Base-by-base conservation (phyloP, 2,113 vertebrate species). In the Alouatta palliata region DNA sequence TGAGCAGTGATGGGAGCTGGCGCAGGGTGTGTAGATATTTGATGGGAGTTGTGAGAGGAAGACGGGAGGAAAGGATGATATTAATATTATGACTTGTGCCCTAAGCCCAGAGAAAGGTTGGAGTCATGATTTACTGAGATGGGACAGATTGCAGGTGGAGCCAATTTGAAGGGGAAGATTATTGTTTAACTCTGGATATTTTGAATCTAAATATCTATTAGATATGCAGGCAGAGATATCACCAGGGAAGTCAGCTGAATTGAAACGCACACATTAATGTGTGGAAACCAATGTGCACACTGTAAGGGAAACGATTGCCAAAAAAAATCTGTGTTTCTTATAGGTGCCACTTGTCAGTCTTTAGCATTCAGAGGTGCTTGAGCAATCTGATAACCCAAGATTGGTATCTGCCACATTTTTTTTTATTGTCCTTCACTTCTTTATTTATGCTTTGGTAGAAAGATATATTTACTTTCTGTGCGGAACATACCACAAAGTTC, bases 351-450 rank as follows among this genome's bases (percentile, higher is more conserved):
- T 96, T 82, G 30, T 91, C 85, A 73, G 27, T 83, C 73, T 92
- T 37, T 64, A 87, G 85, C 64, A 73, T 90, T 87, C 93, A 35
- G 88, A 97, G 85, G 16, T 96, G 52, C 70, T 97, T 73, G 52
- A 92, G 73, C 84, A 89, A 84, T 83, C 43, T n/a, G 90, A 77
- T 81, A 52, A 30, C 21, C 0, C 0, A 86, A 49, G 87, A 95
- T 86, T 52, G 40, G 91, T 92, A 32, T 27, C 4, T 68, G 90
- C 76, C 86, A 89, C 94, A 71, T 90, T 56, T 66, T 95, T 10
- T 77, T 35, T 95, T 77, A 92, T 98, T 97, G 95, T 87, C 85
- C 82, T 98, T 98, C 61, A 83, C 75, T 95, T 98, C 76, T 89
- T 83, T 96, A 45, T 96, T 94, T 91, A 0, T 94, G 96, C 71